phyloP scores from a whole-genome alignment of 2,888 invertebrate genomes.

The Holacanthella duospinosa region DNA sequence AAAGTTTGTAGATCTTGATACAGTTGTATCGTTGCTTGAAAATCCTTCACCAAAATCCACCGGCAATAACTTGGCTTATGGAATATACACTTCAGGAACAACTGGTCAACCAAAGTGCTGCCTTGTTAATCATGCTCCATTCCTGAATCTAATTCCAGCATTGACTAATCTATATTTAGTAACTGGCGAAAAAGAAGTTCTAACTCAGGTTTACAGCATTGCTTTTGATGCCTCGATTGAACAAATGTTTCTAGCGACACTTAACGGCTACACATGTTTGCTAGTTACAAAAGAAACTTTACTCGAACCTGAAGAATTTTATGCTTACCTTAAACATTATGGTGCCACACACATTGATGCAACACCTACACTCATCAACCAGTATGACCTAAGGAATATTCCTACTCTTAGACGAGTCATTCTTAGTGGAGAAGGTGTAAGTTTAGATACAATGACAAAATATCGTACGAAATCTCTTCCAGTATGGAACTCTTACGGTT shows the following conservation, averaged over 20 bases:
- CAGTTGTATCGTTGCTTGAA: background rate
- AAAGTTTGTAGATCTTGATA: background rate
- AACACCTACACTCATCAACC: background rate
- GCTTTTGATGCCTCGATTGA: background rate
- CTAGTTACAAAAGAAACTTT: background rate
- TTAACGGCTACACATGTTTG: background rate
- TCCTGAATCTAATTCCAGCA: background rate
- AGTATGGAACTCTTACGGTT: background rate
- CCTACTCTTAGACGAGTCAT: background rate
- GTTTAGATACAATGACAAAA: background rate
- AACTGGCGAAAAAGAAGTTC: background rate
- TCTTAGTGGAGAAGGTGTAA: background rate
- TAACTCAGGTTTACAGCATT: background rate
- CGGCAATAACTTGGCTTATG: background rate
- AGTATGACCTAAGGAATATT: background rate
- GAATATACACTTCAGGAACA: background rate
- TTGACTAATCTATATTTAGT: background rate
- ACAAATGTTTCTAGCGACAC: background rate
- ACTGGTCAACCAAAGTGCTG: background rate
- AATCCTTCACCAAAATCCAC: background rate
- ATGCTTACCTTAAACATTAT: background rate
- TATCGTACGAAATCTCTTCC: background rate
- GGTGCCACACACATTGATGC: background rate
- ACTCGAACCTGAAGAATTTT: background rate
- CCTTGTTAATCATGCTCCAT: background rate